These are phyloP conservation scores for Acanthochromis polyacanthus DNA, from an alignment of 2,113 vertebrate genomes.

Conservation along the genomic window DNA sequence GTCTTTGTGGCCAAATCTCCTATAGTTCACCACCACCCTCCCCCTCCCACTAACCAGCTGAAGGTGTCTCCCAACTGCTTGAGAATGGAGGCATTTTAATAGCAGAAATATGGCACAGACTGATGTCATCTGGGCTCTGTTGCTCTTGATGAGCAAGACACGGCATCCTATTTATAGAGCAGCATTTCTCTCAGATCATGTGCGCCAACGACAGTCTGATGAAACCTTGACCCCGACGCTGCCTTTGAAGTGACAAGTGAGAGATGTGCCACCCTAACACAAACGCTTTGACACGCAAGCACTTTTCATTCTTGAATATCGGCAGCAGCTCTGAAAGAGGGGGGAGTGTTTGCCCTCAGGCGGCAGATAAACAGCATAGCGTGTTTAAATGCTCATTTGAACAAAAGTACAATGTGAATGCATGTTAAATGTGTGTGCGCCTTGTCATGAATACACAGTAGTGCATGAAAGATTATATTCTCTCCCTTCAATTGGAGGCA, in stretches of 20 bases:
- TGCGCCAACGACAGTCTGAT: constrained; percentile 63
- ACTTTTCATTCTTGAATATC: constrained; percentile 66
- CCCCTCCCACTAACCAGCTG: constrained; percentile 1
- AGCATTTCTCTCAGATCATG: constrained; percentile 65
- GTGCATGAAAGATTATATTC: background rate
- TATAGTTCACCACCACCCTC: background rate
- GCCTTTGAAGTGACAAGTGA: constrained; percentile 81
- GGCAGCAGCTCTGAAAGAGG: constrained; percentile 40
- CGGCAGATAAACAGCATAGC: constrained; percentile 33
- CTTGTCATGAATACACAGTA: background rate
- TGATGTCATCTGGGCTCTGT: constrained; percentile 63
- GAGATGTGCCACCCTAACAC: constrained; percentile 65
- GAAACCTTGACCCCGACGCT: constrained; percentile 66
- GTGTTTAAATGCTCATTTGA: constrained; percentile 25
- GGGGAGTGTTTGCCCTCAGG: constrained; percentile 38
- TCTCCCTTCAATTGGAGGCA: background rate
- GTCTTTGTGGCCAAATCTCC: background rate
- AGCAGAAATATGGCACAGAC: constrained; percentile 70
- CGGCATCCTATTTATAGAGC: constrained; percentile 78
- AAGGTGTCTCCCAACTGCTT: constrained; percentile 42
- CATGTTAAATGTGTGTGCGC: background rate
- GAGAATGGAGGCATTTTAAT: constrained; percentile 70
- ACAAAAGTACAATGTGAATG: background rate
- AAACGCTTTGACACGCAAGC: constrained; percentile 70
- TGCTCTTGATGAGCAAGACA: constrained; percentile 60